These are phyloP conservation scores for Cheilosia scutellata DNA, from an alignment of 2,888 invertebrate genomes.

Conservation along the genomic window DNA sequence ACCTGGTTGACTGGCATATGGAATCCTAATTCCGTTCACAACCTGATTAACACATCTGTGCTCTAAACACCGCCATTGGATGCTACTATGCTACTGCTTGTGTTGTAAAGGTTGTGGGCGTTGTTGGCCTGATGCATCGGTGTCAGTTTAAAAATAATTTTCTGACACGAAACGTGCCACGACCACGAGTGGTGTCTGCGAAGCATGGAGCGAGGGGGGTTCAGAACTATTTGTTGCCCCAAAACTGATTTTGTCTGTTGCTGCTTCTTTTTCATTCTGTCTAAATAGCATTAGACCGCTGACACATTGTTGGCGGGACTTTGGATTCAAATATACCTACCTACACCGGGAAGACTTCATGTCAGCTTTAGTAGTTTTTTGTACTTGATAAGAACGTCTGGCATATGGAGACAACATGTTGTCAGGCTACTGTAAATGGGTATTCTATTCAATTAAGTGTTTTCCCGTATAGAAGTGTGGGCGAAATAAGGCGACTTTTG, in stretches of 20 bases:
- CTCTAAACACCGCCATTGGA: neutral
- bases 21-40: constrained; percentile 51
- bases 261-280: constrained; percentile 48
- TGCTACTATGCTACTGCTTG: neutral
- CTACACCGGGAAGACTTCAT: constrained; percentile 18
- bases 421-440: constrained; percentile 57
- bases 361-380: constrained; percentile 47
- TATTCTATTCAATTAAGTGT: constrained; percentile 64
- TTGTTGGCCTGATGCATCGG: constrained; percentile 46
- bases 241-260: constrained; percentile 18
- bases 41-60: constrained; percentile 63
- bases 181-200: constrained; percentile 23
- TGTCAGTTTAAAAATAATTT: constrained; percentile 73
- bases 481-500: constrained; percentile 40
- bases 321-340: constrained; percentile 3
- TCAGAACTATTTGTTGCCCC: constrained; percentile 1
- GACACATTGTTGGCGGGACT: constrained; percentile 43
- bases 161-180: constrained; percentile 61
- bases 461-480: constrained; percentile 31
- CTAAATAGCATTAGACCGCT: constrained; percentile 67
- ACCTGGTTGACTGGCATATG: neutral
- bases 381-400: constrained; percentile 40
- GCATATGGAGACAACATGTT: constrained; percentile 67
- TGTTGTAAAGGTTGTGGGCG: constrained; percentile 38
- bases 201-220: neutral